Base-by-base conservation (phyloP, 2,797 vertebrate species). In the Siniperca undulata region DNA sequence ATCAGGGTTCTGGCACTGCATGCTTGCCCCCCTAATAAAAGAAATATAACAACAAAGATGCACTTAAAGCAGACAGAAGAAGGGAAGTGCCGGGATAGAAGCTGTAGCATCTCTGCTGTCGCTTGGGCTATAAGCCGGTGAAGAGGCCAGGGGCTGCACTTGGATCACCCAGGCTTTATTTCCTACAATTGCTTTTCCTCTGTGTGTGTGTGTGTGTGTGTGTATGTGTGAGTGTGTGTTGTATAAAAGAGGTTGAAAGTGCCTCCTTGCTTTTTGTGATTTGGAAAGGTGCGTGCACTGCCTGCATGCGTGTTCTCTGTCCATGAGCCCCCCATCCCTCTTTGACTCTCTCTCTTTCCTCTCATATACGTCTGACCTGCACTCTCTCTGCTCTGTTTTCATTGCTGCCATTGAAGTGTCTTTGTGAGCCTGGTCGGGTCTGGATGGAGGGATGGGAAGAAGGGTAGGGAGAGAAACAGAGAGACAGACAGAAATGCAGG, bases 351-450 rank as follows among this genome's bases (percentile, higher is more conserved):
- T 20, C 59, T 58, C 62, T 62, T 22, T 40, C 67, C 73, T 68
- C 83, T 58, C 56, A 44, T 80, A 56, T 70, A 50, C n/a, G n/a
- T 87, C 89, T 91, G 89, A 91, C 90, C 93, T 77, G 12, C 87
- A 46, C 83, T 55, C 88, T 87, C 83, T 81, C 59, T 58, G 83
- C 89, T 92, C 88, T 94, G 93, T 94, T 94, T 94, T 94, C 91
- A 93, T 93, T 90, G 88, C 86, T 77, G 91, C 85, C 88, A 95
- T 91, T 95, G 95, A 95, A 95, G 95, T 94, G 92, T 93, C 94
- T 96, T 95, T 96, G 95, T 95, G 90, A 91, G 92, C 55, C 68
- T 34, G 79, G 69, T 72, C 1, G 50, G 74, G 82, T 84, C 68
- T 64, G 73, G 91, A 86, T 87, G 79, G 83, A 93, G 86, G 82